These are phyloP conservation scores for Parnassius orleans DNA, from an alignment of 2,888 invertebrate genomes.

Conservation along the genomic window DNA sequence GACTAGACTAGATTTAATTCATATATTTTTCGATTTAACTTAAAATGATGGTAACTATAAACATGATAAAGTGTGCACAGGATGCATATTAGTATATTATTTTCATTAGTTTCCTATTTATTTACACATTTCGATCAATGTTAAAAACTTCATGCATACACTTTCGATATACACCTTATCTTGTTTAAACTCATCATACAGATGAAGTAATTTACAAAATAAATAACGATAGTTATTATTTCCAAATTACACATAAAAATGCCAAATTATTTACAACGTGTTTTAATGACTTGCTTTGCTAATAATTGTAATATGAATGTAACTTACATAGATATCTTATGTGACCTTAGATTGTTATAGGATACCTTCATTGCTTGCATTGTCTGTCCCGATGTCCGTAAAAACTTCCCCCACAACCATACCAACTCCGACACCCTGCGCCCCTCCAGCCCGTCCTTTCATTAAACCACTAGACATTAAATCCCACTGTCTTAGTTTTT, in stretches of 20 bases:
- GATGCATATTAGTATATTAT: conserved; percentile 46
- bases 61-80: conserved; percentile 65
- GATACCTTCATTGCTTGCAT: conserved; percentile 77
- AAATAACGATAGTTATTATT: conserved; percentile 26
- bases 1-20: too few species aligned
- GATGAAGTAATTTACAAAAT: conserved; percentile 32
- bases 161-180: conserved; percentile 63
- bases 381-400: conserved; percentile 69
- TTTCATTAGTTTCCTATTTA: conserved; percentile 38
- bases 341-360: conserved; percentile 73
- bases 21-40: neutral
- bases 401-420: conserved; percentile 58
- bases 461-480: conserved; percentile 91
- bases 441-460: conserved; percentile 69
- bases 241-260: conserved; percentile 49
- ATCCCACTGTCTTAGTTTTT: conserved; percentile 93
- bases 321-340: conserved; percentile 75
- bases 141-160: conserved; percentile 55
- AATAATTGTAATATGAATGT: conserved; percentile 56
- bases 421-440: conserved; percentile 62
- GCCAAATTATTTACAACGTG: conserved; percentile 55
- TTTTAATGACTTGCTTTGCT: conserved; percentile 72
- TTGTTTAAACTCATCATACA: conserved; percentile 52
- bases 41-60: conserved; percentile 37
- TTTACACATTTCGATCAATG: conserved; percentile 49